phyloP scores from a whole-genome alignment of 2,113 vertebrate species.

The Elachura formosa region DNA sequence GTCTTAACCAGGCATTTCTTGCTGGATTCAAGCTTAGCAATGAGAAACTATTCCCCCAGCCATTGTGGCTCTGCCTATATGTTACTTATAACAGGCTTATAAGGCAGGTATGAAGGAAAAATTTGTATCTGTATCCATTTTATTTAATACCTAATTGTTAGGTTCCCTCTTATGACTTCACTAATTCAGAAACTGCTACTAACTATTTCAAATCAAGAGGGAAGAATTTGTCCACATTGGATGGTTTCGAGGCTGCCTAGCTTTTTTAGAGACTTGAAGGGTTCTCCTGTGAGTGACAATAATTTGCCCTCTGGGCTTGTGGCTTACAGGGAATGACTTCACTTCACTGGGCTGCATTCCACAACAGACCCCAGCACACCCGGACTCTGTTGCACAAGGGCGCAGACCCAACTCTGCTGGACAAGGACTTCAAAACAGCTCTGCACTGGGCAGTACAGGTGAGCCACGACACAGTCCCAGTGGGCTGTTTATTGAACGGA shows the following conservation, averaged over 20 bases:
- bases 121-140: neutral
- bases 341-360: conserved; percentile 89
- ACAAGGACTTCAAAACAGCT: conserved; percentile 88
- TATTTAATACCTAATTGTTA: neutral
- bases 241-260: neutral
- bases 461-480: neutral
- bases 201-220: neutral
- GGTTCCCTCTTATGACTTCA: neutral
- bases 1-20: neutral
- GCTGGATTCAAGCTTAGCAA: neutral
- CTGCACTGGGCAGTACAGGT: conserved; percentile 92
- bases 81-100: neutral
- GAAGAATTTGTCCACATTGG: neutral
- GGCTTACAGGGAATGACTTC: conserved; percentile 85
- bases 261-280: neutral
- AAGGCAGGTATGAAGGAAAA: accelerated
- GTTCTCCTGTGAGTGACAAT: neutral
- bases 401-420: conserved; percentile 82
- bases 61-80: accelerated
- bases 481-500: neutral
- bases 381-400: conserved; percentile 82
- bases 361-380: conserved; percentile 82
- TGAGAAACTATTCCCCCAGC: neutral
- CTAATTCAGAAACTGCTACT: neutral
- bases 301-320: neutral